Evolutionary conservation across 2,113 vertebrate genomes (phyloP).

Genomic region (Otis tarda): DNA sequence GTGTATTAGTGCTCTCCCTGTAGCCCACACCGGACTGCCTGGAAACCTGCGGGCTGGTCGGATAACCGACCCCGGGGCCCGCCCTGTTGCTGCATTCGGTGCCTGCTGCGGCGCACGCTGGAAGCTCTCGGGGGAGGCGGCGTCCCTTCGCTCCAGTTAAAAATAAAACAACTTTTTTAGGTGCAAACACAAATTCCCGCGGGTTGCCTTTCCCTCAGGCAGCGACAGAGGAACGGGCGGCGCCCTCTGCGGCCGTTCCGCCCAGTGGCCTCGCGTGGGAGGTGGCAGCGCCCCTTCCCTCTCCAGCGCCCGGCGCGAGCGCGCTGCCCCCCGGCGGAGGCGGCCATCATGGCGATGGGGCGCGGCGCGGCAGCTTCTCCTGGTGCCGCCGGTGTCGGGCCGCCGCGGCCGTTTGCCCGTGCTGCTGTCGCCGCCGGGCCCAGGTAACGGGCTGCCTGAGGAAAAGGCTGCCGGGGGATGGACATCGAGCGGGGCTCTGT

Average conservation of each 20-base stretch:
- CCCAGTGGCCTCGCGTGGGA: neutral
- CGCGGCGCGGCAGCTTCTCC: neutral
- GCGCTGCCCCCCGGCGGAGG: accelerated
- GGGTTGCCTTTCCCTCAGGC: accelerated
- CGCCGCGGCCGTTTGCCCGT: no score
- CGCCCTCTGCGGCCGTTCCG: no score
- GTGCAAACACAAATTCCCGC: accelerated
- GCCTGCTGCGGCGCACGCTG: no score
- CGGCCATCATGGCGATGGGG: constrained; percentile 61
- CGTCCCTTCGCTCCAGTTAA: neutral
- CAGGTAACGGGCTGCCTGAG: neutral
- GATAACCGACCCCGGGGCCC: neutral
- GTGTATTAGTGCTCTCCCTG: accelerated
- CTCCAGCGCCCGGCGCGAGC: accelerated
- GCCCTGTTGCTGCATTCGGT: no score
- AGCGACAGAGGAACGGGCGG: no score
- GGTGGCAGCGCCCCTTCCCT: accelerated
- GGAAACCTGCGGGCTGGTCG: no score
- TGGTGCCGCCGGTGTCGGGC: no score
- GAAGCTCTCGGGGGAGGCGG: neutral
- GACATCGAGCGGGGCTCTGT: neutral
- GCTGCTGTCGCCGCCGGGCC: no score
- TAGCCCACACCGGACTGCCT: accelerated
- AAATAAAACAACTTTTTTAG: no score
- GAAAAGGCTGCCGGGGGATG: neutral